These are phyloP conservation scores for Philaenus spumarius DNA, from an alignment of 1,140 invertebrate species.

Conservation along the genomic window DNA sequence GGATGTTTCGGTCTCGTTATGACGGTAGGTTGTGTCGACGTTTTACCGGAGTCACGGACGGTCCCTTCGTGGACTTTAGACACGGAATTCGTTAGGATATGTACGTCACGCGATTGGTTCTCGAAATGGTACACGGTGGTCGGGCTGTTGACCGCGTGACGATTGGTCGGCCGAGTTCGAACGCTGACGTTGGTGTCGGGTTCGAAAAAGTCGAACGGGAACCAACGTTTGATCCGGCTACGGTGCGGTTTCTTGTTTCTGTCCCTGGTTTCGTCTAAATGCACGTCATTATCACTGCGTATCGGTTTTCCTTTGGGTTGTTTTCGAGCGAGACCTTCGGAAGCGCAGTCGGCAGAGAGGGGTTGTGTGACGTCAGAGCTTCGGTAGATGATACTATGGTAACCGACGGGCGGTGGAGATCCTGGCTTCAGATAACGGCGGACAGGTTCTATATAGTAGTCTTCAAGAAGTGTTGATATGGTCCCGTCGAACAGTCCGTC, in stretches of 20 bases:
- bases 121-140: slow-evolving; percentile 11
- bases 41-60: slow-evolving; percentile 1
- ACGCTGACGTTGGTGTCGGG: background rate
- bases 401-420: slow-evolving; percentile 40
- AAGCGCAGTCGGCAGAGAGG: slow-evolving; percentile 12
- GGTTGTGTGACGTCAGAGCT: slow-evolving; percentile 60
- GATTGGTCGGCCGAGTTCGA: background rate
- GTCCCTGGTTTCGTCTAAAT: background rate
- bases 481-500: slow-evolving; percentile 87
- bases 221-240: background rate
- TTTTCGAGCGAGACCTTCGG: slow-evolving; percentile 9
- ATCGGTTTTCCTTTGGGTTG: too few relatives aligned
- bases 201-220: background rate
- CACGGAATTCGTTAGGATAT: background rate
- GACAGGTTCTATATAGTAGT: slow-evolving; percentile 82
- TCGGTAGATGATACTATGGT: slow-evolving; percentile 79
- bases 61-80: slow-evolving; percentile 1
- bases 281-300: background rate
- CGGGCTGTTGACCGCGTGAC: background rate
- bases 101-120: background rate
- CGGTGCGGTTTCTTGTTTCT: background rate
- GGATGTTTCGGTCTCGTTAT: too few relatives aligned
- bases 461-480: slow-evolving; percentile 64
- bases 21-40: too few relatives aligned
- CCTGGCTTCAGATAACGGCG: slow-evolving; percentile 52